Conservation (phyloP, 2,888 invertebrate species). For the Drosophila putrida region DNA sequence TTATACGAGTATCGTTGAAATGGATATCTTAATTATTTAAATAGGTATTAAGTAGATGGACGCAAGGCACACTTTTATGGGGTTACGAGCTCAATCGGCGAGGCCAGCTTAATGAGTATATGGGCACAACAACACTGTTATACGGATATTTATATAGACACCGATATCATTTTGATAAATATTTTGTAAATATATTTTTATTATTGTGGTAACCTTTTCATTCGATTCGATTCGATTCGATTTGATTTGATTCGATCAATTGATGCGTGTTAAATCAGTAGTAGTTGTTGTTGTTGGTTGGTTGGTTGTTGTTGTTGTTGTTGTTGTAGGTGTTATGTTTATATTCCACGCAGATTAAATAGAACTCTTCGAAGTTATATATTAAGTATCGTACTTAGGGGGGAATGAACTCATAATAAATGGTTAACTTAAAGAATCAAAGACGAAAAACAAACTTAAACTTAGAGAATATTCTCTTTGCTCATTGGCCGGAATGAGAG, state of each 20-base stretch:
- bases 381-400: slow-evolving; percentile 13
- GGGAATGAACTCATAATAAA: slow-evolving; percentile 40
- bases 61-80: slow-evolving; percentile 69
- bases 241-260: slow-evolving; percentile 50
- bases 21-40: slow-evolving; percentile 32
- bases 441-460: slow-evolving; percentile 33
- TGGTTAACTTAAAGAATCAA: slow-evolving; percentile 4
- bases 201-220: slow-evolving; percentile 61
- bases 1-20: slow-evolving; percentile 21
- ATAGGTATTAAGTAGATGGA: slow-evolving; percentile 59
- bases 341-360: slow-evolving; percentile 58
- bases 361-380: slow-evolving; percentile 14
- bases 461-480: slow-evolving; percentile 24
- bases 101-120: slow-evolving; percentile 56
- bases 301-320: slow-evolving; percentile 42
- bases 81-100: slow-evolving; percentile 45
- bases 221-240: slow-evolving; percentile 12
- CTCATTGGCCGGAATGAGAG: slow-evolving; percentile 32
- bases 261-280: slow-evolving; percentile 75
- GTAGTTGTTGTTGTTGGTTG: slow-evolving; percentile 37
- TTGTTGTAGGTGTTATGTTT: slow-evolving; percentile 73
- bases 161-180: slow-evolving; percentile 67
- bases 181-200: slow-evolving; percentile 55
- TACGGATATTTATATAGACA: slow-evolving; percentile 68
- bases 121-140: slow-evolving; percentile 61